Conservation (phyloP, 2,888 invertebrate species). For the Choreutis nemorana region DNA sequence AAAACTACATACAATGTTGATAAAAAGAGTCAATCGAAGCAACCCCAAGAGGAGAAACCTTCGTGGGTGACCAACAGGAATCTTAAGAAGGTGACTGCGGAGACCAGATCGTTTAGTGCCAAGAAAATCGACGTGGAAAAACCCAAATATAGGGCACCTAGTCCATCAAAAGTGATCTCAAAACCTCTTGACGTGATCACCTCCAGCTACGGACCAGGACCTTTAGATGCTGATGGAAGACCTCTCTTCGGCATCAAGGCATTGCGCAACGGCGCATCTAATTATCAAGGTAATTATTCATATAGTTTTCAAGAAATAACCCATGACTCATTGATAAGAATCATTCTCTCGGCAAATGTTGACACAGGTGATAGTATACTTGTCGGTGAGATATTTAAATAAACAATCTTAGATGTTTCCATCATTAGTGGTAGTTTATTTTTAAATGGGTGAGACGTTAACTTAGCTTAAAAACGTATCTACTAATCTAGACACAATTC, state of each 20-base stretch:
- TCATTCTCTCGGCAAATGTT: too few relatives aligned
- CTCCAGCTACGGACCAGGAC: constrained; percentile 84
- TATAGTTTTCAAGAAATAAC: constrained; percentile 2
- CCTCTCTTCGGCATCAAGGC: constrained; percentile 84
- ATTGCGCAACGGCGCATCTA: constrained; percentile 67
- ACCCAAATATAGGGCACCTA: constrained; percentile 39
- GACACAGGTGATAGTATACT: not conserved
- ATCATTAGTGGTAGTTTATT: too few relatives aligned
- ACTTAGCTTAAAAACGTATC: too few relatives aligned
- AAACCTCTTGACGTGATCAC: constrained; percentile 73
- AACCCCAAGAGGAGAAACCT: constrained; percentile 61
- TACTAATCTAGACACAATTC: too few relatives aligned
- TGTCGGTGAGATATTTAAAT: not conserved
- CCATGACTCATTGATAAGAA: too few relatives aligned
- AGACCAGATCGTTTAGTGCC: constrained; percentile 36
- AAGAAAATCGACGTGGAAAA: constrained; percentile 49
- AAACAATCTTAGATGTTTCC: too few relatives aligned
- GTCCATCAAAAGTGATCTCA: constrained; percentile 42
- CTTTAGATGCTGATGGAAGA: constrained; percentile 80
- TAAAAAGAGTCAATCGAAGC: constrained; percentile 35
- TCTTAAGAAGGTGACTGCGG: constrained; percentile 60
- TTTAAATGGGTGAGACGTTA: too few relatives aligned
- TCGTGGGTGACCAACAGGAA: constrained; percentile 70
- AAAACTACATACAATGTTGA: constrained; percentile 36
- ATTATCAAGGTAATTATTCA: constrained; percentile 67